phyloP scores from a whole-genome alignment of 1,140 invertebrate genomes.

The Conus ventricosus region DNA sequence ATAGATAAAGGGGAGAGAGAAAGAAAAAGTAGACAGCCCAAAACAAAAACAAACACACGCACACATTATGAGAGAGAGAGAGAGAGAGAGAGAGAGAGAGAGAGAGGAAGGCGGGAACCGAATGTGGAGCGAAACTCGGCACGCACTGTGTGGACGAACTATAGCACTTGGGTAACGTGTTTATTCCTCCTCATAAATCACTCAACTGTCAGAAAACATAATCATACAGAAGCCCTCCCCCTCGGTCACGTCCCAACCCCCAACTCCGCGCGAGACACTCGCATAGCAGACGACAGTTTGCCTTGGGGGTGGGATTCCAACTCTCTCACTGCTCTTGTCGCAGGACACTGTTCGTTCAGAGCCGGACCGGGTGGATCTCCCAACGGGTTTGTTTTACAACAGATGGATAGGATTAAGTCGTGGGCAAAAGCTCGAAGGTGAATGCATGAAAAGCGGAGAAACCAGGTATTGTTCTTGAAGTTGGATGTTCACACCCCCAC shows the following conservation, averaged over 20 bases:
- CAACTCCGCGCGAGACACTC: neutral
- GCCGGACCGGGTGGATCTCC: no score
- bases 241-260: neutral
- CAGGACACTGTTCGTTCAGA: neutral
- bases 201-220: slow-evolving; percentile 1
- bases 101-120: neutral
- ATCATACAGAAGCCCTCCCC: slow-evolving; percentile 2
- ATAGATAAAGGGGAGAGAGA: no score
- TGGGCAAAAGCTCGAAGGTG: slow-evolving; percentile 8
- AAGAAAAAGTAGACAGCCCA: no score
- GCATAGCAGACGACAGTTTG: slow-evolving; percentile 29
- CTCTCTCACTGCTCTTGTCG: neutral
- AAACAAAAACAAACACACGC: no score
- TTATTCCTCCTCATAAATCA: no score
- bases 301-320: slow-evolving; percentile 6
- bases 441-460: slow-evolving; percentile 12
- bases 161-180: neutral
- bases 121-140: neutral
- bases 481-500: slow-evolving; percentile 37
- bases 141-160: neutral
- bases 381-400: no score
- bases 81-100: neutral
- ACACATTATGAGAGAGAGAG: no score
- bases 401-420: neutral
- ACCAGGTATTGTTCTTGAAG: slow-evolving; percentile 25